Base-by-base conservation (phyloP, 2,888 invertebrate species). In the Aporophyla nigra region DNA sequence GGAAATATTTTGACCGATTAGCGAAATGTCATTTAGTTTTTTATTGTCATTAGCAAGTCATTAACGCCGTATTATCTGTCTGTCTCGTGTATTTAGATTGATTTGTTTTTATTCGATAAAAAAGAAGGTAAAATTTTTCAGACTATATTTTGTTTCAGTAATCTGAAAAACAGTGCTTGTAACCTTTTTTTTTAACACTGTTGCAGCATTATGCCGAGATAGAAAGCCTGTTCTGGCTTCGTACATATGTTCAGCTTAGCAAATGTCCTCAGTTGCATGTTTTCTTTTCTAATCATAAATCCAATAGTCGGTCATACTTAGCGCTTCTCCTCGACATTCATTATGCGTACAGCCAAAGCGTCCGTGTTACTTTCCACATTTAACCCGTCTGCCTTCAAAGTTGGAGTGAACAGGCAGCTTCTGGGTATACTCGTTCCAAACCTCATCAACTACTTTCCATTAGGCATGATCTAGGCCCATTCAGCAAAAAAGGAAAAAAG, bases 1-100 rank as follows among this genome's bases (percentile, higher is more conserved):
- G 82, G 76, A 71, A 85, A 82, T 63, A 70, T 76, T 85, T 76
- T 46, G 68, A 73, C 54, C n/a, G 58, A 62, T 67, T 81, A 76
- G 27, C n/a, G n/a, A 53, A 43, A 14, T 40, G 43, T 46, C 43
- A 24, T 33, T 71, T 72, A 65, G 51, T 43, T 68, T 68, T 56
- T 43, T 61, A 10, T 46, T 51, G n/a, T 53, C n/a, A 81, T 71
- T 76, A 68, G 4, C 14, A 5, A 27, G 62, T 75, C 59, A 66
- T 62, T 66, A 54, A 59, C 58, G 21, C 24, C 2, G 12, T 16
- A n/a, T 65, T 63, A 59, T 70, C 51, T 61, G 46, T 78, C 21
- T 54, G 40, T 69, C 24, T 65, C 19, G 3, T 49, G 33, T 62
- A 33, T 62, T 72, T 70, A 58, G 49, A 63, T 40, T 62, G 27